Percentiles rank a stretch among this genome's conserved stretches.
Evolutionary conservation across 2,797 vertebrate genomes (phyloP).

Genomic region (Cynodonichthys magdalenae): DNA sequence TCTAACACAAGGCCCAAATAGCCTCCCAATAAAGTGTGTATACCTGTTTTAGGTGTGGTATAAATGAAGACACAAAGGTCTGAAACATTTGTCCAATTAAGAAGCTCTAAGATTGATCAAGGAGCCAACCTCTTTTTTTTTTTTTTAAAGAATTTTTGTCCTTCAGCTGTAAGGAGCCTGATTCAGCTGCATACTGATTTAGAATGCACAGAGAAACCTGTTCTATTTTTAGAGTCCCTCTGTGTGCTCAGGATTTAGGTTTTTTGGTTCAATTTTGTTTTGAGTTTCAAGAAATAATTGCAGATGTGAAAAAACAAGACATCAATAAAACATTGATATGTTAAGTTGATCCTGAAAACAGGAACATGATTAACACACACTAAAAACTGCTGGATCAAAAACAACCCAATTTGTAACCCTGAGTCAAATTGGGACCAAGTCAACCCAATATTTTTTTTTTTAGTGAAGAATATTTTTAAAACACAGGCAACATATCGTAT

Average conservation of each 20-base stretch:
- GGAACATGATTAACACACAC: too few species aligned
- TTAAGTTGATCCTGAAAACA: too few species aligned
- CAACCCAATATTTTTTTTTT: too few species aligned
- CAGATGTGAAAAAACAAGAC: too few species aligned
- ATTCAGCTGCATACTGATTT: background rate
- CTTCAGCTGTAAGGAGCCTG: background rate
- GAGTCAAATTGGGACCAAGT: too few species aligned
- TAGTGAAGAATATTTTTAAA: background rate
- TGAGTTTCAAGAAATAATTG: background rate
- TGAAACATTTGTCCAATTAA: background rate
- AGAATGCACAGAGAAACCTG: background rate
- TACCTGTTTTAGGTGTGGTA: background rate
- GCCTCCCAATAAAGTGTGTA: background rate
- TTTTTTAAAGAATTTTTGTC: background rate
- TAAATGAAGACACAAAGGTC: background rate
- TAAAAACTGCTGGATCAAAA: too few species aligned
- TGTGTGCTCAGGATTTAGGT: background rate
- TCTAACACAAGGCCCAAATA: background rate
- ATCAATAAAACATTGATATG: too few species aligned
- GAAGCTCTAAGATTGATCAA: background rate
- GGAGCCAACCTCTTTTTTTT: background rate
- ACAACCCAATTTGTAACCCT: too few species aligned
- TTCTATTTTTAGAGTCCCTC: background rate
- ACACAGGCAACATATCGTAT: background rate
- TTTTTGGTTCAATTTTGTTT: background rate